Percentiles rank a stretch among this genome's conserved stretches.
Evolutionary conservation across 2,888 invertebrate genomes (phyloP).

Genomic region (Macrophya alboannulata): DNA sequence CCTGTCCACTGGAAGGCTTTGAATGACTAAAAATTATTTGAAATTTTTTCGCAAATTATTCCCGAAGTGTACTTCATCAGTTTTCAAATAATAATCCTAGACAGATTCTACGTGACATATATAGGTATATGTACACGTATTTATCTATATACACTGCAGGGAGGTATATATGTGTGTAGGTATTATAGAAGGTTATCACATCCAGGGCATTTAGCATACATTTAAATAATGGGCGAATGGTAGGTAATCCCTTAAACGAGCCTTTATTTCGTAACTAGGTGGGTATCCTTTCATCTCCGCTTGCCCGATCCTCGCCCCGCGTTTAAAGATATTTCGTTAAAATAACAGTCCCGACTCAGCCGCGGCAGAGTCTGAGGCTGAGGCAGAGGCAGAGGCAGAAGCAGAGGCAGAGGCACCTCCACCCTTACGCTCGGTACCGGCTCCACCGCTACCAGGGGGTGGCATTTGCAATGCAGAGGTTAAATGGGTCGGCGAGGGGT

Average conservation of each 20-base stretch:
- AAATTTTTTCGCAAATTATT: too few species aligned
- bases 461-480: slow-evolving; percentile 80
- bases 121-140: not conserved
- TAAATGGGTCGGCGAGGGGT: slow-evolving; percentile 76
- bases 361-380: slow-evolving; percentile 58
- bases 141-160: not conserved
- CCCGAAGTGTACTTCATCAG: not conserved
- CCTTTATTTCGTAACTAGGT: slow-evolving; percentile 78
- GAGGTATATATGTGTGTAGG: not conserved
- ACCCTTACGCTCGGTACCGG: slow-evolving; percentile 53
- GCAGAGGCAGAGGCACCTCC: slow-evolving; percentile 60
- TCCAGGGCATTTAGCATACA: slow-evolving; percentile 79
- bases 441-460: slow-evolving; percentile 72
- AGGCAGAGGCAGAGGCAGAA: slow-evolving; percentile 59
- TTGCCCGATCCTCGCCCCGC: slow-evolving; percentile 61
- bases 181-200: slow-evolving; percentile 77
- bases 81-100: not conserved
- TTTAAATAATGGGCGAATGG: slow-evolving; percentile 78
- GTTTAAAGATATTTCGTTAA: slow-evolving; percentile 80
- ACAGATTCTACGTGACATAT: not conserved
- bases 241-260: slow-evolving; percentile 79
- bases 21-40: too few species aligned
- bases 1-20: too few species aligned
- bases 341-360: slow-evolving; percentile 78
- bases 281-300: slow-evolving; percentile 79